A percentile compares a stretch with the other conserved stretches of the same genome.
These are phyloP conservation scores for Barypeithes pellucidus DNA, from an alignment of 2,888 invertebrate species.

Conservation along the genomic window DNA sequence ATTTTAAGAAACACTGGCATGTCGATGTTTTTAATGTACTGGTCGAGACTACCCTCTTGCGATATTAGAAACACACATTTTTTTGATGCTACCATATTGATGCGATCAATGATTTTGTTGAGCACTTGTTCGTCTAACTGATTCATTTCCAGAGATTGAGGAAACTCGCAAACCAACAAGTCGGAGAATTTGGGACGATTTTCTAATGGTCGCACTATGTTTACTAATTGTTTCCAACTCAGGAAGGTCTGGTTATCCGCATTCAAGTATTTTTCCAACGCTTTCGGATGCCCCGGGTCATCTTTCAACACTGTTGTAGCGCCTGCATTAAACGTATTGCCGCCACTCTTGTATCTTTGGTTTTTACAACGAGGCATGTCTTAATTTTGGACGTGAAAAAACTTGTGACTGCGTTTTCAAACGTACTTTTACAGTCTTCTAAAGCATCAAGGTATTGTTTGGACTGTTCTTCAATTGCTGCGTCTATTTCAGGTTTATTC, in stretches of 20 bases:
- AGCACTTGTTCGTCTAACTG: not conserved
- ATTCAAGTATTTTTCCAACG: not conserved
- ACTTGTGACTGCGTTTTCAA: not conserved
- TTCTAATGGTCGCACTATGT: not conserved
- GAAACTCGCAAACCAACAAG: constrained; percentile 2
- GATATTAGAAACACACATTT: not conserved
- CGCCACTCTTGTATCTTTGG: not conserved
- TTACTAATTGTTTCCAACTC: not conserved
- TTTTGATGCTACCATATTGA: not conserved
- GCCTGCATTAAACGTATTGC: not conserved
- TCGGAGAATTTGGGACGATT: not conserved
- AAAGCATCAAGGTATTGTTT: not conserved
- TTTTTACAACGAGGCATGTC: not conserved
- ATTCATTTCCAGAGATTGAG: not conserved
- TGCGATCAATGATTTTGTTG: not conserved
- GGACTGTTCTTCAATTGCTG: not conserved
- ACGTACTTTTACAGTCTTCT: not conserved
- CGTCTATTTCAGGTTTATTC: not conserved
- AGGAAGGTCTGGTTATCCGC: not conserved
- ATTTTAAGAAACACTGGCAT: constrained; percentile 5
- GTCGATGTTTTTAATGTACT: not conserved
- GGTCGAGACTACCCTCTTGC: not conserved
- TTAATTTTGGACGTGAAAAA: not conserved
- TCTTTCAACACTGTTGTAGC: not conserved
- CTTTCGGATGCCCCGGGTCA: not conserved